Evolutionary conservation across 2,113 vertebrate genomes (phyloP), one percentile per base, ranked within the genome.

Genomic region (Himantopus leucocephalus): DNA sequence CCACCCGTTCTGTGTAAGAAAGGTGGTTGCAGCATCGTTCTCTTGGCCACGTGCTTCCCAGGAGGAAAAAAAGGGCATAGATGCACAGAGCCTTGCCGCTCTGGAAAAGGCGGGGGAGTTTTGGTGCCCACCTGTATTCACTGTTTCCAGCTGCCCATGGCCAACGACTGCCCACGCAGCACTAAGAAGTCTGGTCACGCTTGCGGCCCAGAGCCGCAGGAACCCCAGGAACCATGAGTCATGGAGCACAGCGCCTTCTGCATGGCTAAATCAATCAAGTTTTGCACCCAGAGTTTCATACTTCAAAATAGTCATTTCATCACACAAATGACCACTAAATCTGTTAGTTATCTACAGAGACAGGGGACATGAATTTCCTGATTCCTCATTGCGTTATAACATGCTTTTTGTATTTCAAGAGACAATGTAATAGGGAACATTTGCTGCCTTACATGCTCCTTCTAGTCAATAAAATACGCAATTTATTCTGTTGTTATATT

Each of bases 381-480:
- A 29, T 55, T 76, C 66, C 39, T 67, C 45, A 5, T 24, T 67
- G 17, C 32, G 56, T 55, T 89, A n/a, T 19, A 48, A 41, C 55
- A 62, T 3, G 11, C 10, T 39, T 72, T 52, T 74, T 78, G 14
- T 48, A 78, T 37, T 92, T 88, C 22, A 71, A 13, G 14, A 50
- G 77, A 59, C 70, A 85, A 55, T 13, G 17, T 41, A 68, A 74
- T 23, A 59, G 26, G 29, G 16, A 84, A 50, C 19, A 50, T 62
- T 84, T 68, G 8, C 39, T 59, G 20, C 23, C 39, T 86, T 64
- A 30, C 1, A 6, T n/a, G 21, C 8, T 88, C 72, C 73, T 96
- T 96, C 90, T 87, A 93, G 34, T 91, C 82, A 92, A 53, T 77
- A 82, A 76, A 93, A 80, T 72, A 94, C 5, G 84, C 3, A 52